Percentiles rank a stretch among this genome's conserved stretches.
Evolutionary conservation across 2,113 vertebrate species (phyloP).

Genomic region (Cololabis saira): DNA sequence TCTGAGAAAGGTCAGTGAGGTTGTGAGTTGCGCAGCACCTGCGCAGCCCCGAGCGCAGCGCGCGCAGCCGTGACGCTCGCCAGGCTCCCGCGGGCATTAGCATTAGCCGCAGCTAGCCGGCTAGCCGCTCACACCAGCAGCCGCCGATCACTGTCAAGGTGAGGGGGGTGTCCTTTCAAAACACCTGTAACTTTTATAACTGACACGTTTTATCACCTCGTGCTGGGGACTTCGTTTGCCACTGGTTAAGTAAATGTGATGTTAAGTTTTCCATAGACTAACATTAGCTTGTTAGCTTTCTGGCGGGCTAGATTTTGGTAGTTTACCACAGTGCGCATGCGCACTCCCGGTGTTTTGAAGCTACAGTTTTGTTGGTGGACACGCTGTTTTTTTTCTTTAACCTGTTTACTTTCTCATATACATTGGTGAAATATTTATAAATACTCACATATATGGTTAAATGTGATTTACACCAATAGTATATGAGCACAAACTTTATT

Average conservation of each 20-base stretch:
- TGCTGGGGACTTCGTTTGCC: accelerated
- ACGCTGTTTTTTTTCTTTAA: background rate
- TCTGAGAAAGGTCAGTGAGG: background rate
- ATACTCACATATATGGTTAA: no score
- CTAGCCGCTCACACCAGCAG: slow-evolving; percentile 8
- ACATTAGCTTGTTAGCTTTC: background rate
- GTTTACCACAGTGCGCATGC: background rate
- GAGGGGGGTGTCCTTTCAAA: background rate
- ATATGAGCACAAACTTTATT: background rate
- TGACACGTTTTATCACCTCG: accelerated
- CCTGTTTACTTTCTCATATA: no score
- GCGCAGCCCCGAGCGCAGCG: no score
- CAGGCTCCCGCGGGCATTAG: slow-evolving; percentile 30
- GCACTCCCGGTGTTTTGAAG: background rate
- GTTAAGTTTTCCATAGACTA: background rate
- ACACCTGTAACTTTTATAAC: accelerated
- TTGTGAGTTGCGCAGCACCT: no score
- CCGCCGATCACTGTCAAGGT: slow-evolving; percentile 42
- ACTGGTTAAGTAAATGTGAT: background rate
- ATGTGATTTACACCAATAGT: no score
- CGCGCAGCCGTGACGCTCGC: no score
- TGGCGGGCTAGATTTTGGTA: slow-evolving; percentile 24
- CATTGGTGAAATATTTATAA: no score
- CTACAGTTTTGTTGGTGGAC: no score
- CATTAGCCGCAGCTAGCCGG: slow-evolving; percentile 45